Conservation (phyloP, 2,113 vertebrate genomes). For the Falcunculus frontatus region DNA sequence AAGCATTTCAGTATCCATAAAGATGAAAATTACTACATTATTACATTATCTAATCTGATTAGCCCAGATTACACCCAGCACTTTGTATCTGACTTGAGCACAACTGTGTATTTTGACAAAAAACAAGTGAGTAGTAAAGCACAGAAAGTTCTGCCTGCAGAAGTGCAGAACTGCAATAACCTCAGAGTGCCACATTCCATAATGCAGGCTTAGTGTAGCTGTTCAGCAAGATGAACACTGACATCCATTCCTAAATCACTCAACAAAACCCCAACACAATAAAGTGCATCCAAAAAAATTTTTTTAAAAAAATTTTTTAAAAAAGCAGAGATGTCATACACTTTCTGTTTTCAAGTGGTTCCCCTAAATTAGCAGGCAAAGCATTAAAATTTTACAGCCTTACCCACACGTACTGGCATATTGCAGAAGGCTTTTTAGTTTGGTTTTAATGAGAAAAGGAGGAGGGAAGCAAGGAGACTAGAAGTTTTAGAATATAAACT, state of each 20-base stretch:
- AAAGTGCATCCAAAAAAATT: neutral
- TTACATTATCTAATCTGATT: neutral
- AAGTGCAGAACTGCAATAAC: neutral
- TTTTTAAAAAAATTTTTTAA: no score
- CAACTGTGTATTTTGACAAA: neutral
- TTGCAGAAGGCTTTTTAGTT: neutral
- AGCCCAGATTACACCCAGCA: neutral
- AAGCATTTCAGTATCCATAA: neutral
- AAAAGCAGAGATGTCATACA: neutral
- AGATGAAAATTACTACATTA: neutral
- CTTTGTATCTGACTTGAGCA: neutral
- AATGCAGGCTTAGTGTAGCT: neutral
- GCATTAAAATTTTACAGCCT: neutral
- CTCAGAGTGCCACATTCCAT: neutral
- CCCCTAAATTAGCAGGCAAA: neutral
- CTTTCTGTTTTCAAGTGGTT: neutral
- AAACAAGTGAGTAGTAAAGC: neutral
- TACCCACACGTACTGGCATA: accelerated
- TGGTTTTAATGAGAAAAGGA: neutral
- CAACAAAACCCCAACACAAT: neutral
- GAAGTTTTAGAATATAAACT: neutral
- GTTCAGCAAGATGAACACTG: neutral
- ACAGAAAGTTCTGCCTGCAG: neutral
- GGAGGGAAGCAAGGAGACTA: neutral
- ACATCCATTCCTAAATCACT: neutral